Conservation (phyloP, 1,140 invertebrate species). For the Magallana gigas region DNA sequence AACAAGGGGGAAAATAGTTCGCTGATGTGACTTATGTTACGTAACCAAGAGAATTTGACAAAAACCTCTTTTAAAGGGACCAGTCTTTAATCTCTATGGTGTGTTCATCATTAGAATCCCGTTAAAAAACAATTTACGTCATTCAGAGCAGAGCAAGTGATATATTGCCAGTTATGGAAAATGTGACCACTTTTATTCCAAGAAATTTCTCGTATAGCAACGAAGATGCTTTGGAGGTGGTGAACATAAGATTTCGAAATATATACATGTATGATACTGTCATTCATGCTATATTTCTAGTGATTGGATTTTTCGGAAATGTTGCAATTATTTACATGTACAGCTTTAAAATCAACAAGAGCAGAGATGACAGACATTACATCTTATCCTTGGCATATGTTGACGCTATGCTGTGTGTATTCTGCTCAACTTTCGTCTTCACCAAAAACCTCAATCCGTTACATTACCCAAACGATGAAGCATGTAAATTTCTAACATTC, state of each 20-base stretch:
- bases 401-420: background rate
- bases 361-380: conserved; percentile 14
- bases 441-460: conserved; percentile 1
- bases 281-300: background rate
- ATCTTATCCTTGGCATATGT: conserved; percentile 28
- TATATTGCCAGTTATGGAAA: background rate
- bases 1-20: too few relatives aligned
- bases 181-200: background rate
- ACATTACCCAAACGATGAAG: background rate
- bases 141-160: too few relatives aligned
- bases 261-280: background rate
- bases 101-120: too few relatives aligned
- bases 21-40: too few relatives aligned
- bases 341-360: background rate
- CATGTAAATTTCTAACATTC: conserved; percentile 25
- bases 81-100: too few relatives aligned
- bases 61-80: too few relatives aligned
- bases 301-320: conserved; percentile 9
- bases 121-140: too few relatives aligned
- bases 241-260: background rate
- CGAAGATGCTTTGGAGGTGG: background rate
- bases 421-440: conserved; percentile 11
- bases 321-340: background rate
- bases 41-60: too few relatives aligned
- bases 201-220: background rate